Percentiles rank a stretch among this genome's conserved stretches.
phyloP scores from a whole-genome alignment of 2,113 vertebrate genomes.

The Pungitius pungitius region DNA sequence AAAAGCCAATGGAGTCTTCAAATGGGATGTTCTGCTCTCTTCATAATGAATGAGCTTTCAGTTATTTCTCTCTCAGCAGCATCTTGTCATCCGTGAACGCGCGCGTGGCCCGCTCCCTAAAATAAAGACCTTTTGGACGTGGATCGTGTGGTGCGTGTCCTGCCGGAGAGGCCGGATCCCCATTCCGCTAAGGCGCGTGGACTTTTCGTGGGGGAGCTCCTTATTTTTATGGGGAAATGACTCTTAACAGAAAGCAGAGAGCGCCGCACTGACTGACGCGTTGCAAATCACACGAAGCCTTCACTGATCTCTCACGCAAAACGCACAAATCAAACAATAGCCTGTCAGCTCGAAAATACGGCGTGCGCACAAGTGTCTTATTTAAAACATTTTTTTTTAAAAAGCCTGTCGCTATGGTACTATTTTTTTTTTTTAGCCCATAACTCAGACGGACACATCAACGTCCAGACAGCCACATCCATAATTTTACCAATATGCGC shows the following conservation, averaged over 20 bases:
- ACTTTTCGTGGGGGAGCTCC: slow-evolving; percentile 51
- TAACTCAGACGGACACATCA: neutral
- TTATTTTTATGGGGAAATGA: slow-evolving; percentile 78
- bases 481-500: slow-evolving; percentile 42
- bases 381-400: neutral
- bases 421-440: neutral
- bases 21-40: slow-evolving; percentile 50
- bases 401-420: neutral
- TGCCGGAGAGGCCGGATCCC: slow-evolving; percentile 40
- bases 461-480: slow-evolving; percentile 29
- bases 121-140: slow-evolving; percentile 30
- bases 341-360: slow-evolving; percentile 23
- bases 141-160: slow-evolving; percentile 43
- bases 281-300: slow-evolving; percentile 70
- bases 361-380: slow-evolving; percentile 14
- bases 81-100: slow-evolving; percentile 24
- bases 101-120: neutral
- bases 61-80: slow-evolving; percentile 42
- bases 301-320: slow-evolving; percentile 57
- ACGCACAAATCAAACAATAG: slow-evolving; percentile 29
- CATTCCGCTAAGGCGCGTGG: slow-evolving; percentile 42
- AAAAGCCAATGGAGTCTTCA: slow-evolving; percentile 26
- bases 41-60: slow-evolving; percentile 45
- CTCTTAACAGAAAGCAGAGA: slow-evolving; percentile 80
- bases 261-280: slow-evolving; percentile 69